phyloP scores from a whole-genome alignment of 2,888 invertebrate genomes.

The Aphrophora alni region DNA sequence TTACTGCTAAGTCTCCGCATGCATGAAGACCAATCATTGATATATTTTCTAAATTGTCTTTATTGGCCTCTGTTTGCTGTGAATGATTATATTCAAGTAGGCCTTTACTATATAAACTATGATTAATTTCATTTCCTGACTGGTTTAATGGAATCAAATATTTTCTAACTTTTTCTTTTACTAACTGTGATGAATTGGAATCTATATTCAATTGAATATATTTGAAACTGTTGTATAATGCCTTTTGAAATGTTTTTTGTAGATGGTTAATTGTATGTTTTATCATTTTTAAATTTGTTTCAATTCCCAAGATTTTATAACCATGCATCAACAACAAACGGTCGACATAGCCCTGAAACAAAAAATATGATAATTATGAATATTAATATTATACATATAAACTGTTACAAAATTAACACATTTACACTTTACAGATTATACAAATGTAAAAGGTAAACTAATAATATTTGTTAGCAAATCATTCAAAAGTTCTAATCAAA shows the following conservation, averaged over 20 bases:
- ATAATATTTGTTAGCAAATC: too few species aligned
- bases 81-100: neutral
- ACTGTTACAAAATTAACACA: too few species aligned
- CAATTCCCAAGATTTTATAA: conserved; percentile 25
- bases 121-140: neutral
- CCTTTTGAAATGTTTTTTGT: neutral
- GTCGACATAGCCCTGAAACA: conserved; percentile 28
- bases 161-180: neutral
- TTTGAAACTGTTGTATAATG: neutral
- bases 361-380: too few species aligned
- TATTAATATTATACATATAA: too few species aligned
- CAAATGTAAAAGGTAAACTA: too few species aligned
- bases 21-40: conserved; percentile 32
- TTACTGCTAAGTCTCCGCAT: conserved; percentile 29
- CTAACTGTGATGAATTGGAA: neutral
- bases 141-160: neutral
- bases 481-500: too few species aligned
- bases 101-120: neutral
- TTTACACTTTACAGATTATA: too few species aligned
- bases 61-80: neutral
- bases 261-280: neutral
- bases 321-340: conserved; percentile 24
- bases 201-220: neutral
- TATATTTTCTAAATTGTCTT: neutral
- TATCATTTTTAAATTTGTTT: conserved; percentile 7